Evolutionary conservation across 1,140 invertebrate species (phyloP).

Genomic region (honey bee (Apis mellifera)): DNA sequence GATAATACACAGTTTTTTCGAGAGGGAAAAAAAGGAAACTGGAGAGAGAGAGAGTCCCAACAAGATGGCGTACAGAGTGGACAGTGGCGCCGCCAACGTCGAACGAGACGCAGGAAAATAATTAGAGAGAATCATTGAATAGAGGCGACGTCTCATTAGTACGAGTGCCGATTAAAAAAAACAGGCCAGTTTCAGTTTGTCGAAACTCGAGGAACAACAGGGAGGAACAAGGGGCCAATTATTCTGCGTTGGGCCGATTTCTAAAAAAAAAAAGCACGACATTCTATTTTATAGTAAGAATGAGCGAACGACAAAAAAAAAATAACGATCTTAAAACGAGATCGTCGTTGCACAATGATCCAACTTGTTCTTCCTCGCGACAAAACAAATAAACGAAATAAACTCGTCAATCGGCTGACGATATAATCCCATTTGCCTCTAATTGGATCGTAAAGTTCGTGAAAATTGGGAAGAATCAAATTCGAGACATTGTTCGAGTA

Average conservation of each 20-base stretch:
- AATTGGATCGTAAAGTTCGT: no score
- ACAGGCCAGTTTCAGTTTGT: not conserved
- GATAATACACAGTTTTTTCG: no score
- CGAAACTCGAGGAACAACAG: not conserved
- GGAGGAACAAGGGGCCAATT: not conserved
- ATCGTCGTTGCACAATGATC: no score
- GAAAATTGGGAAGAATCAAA: no score
- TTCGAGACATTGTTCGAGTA: not conserved
- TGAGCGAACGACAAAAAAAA: no score
- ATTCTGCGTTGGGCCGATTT: not conserved
- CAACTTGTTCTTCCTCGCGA: no score
- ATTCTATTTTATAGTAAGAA: no score
- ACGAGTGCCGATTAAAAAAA: conserved; percentile 25
- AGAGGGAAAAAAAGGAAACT: not conserved
- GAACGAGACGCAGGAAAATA: not conserved
- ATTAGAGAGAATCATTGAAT: conserved; percentile 23
- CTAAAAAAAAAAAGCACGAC: not conserved
- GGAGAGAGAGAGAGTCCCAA: no score
- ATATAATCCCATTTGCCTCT: no score
- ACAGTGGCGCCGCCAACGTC: not conserved
- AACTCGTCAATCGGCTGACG: not conserved
- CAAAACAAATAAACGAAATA: no score
- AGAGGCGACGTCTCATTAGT: conserved; percentile 14
- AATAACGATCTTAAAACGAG: no score
- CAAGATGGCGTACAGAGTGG: no score